These are phyloP conservation scores for Pollimyrus isidori DNA, from an alignment of 2,113 vertebrate genomes.

Conservation along the genomic window DNA sequence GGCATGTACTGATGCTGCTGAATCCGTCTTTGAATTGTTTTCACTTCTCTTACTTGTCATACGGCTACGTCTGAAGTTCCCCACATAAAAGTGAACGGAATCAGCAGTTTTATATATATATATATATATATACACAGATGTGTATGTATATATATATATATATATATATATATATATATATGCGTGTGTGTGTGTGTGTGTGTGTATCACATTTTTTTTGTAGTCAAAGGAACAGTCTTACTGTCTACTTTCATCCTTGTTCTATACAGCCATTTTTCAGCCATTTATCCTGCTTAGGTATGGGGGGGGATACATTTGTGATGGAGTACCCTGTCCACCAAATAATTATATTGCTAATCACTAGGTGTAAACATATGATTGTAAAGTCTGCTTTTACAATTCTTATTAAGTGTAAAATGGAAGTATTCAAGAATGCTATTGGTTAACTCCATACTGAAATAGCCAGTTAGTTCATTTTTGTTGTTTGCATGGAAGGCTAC, in stretches of 20 bases:
- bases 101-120: slow-evolving; percentile 23
- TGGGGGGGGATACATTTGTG: neutral
- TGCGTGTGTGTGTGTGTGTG: no score
- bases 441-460: neutral
- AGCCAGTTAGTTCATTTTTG: neutral
- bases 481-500: neutral
- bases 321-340: neutral
- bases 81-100: slow-evolving; percentile 37
- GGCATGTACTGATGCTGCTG: slow-evolving; percentile 24
- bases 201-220: slow-evolving; percentile 12
- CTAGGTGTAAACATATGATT: neutral
- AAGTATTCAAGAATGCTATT: neutral
- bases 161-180: neutral
- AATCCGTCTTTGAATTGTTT: slow-evolving; percentile 23
- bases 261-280: neutral
- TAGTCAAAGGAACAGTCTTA: neutral
- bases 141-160: no score
- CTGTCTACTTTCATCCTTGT: neutral
- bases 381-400: neutral
- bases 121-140: no score
- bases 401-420: neutral
- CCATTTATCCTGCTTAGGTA: neutral
- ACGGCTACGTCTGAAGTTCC: slow-evolving; percentile 22
- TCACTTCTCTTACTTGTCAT: slow-evolving; percentile 18
- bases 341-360: neutral